Evolutionary conservation across 1,140 invertebrate species (phyloP).

Genomic region (Probaryconus sp.): DNA sequence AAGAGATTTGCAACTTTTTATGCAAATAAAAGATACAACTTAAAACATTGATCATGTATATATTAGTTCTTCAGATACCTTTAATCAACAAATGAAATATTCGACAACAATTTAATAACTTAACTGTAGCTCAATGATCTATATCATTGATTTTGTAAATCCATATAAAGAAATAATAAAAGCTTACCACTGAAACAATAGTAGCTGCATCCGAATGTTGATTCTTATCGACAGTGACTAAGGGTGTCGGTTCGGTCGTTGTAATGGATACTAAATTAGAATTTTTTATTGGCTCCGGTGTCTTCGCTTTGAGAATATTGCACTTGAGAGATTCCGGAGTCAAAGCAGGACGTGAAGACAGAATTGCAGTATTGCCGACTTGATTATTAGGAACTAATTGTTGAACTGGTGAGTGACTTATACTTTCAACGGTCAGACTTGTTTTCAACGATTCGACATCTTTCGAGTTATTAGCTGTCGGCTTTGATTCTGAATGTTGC

Average conservation of each 20-base stretch:
- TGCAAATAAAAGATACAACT: too few species aligned
- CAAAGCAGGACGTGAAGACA: conserved; percentile 79
- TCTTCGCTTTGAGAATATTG: conserved; percentile 91
- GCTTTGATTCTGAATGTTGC: conserved; percentile 77
- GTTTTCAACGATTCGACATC: conserved; percentile 70
- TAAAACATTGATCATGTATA: too few species aligned
- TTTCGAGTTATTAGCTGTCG: conserved; percentile 74
- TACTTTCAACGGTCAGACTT: conserved; percentile 74
- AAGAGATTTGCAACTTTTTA: too few species aligned
- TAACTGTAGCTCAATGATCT: too few species aligned
- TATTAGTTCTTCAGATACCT: too few species aligned
- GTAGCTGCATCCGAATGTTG: conserved; percentile 81
- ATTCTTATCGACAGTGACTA: conserved; percentile 69
- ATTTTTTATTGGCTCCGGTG: conserved; percentile 72
- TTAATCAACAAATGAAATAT: not conserved
- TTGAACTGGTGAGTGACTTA: conserved; percentile 77
- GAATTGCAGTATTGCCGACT: conserved; percentile 74
- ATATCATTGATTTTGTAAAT: too few species aligned
- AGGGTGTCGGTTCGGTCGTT: conserved; percentile 72
- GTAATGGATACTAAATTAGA: conserved; percentile 75
- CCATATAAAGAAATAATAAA: conserved; percentile 42
- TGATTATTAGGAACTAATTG: conserved; percentile 77
- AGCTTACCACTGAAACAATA: conserved; percentile 86
- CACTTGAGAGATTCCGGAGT: conserved; percentile 94
- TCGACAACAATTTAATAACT: not conserved